Base-by-base conservation (phyloP, 2,888 invertebrate species). In the Noctua comes region DNA sequence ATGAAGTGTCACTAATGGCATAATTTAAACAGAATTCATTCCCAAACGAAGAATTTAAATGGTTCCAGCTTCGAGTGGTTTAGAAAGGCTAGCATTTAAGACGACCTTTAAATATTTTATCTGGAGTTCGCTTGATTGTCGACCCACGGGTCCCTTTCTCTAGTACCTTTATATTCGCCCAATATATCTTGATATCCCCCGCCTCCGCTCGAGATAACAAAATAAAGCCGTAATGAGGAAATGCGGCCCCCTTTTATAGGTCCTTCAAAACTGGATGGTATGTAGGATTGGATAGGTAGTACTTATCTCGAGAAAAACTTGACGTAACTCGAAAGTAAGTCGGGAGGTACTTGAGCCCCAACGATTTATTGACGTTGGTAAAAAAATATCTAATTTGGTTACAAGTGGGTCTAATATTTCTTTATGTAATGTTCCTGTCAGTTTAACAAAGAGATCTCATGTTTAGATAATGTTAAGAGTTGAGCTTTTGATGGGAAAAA, bases 101-200 rank as follows among this genome's bases (percentile, higher is more conserved):
- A 93, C 95, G 95, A 95, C 95, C 95, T 96, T 94, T 95, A 95
- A 95, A 96, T 96, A 96, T 96, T 96, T 96, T 96, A 96, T 96
- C 96, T 96, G 92, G 92, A 95, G 94, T 94, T 93, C 91, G 92
- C 92, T 94, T 95, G 95, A 96, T 96, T 95, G 96, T 94, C 95
- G 93, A 95, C 95, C 94, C 95, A 93, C 93, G 94, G 92, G 92
- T 92, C 93, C 94, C 88, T 89, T 89, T 93, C 93, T 93, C 92
- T 91, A 93, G 92, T 93, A 93, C 93, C 93, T 93, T 92, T 91
- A 92, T 91, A 93, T 92, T 92, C 89, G 87, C 81, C 95, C 95
- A 95, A 88, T 88, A 81, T 91, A 93, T 87, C 89, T 89, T 92
- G 95, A 92, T 88, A 92, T 91, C 86, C 89, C 90, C 89, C 89